Evolutionary conservation across 2,888 invertebrate species (phyloP).

Genomic region (Mythimna ferrago): DNA sequence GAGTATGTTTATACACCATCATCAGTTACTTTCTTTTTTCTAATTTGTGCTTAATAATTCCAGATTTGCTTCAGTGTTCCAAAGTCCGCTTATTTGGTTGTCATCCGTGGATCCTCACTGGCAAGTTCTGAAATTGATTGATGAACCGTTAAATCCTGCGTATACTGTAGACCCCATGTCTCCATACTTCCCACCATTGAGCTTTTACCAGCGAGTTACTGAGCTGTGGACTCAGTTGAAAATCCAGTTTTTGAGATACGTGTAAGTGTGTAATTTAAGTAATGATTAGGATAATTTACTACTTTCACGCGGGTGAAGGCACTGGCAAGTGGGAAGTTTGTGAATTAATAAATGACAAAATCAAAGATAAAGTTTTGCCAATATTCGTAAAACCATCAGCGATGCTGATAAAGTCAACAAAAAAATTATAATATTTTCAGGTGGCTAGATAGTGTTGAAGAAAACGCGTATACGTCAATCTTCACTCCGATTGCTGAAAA

Average conservation of each 20-base stretch:
- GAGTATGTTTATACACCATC: too few species aligned
- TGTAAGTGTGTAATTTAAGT: slow-evolving; percentile 56
- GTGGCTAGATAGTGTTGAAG: slow-evolving; percentile 19
- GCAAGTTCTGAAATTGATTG: slow-evolving; percentile 71
- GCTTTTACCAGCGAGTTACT: slow-evolving; percentile 70
- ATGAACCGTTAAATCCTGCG: slow-evolving; percentile 74
- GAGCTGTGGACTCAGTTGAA: slow-evolving; percentile 66
- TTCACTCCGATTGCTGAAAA: slow-evolving; percentile 66
- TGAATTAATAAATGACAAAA: not conserved
- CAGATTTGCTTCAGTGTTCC: slow-evolving; percentile 73
- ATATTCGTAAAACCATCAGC: not conserved
- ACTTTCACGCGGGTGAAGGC: too few species aligned
- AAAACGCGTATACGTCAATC: slow-evolving; percentile 51
- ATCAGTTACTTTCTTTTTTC: not conserved
- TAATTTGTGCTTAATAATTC: slow-evolving; percentile 27
- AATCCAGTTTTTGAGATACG: slow-evolving; percentile 28
- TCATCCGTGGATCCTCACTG: slow-evolving; percentile 75
- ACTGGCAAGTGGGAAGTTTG: too few species aligned
- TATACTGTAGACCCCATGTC: slow-evolving; percentile 68
- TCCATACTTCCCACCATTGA: slow-evolving; percentile 67
- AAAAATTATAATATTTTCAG: slow-evolving; percentile 9
- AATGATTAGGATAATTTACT: not conserved
- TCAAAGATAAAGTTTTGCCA: not conserved
- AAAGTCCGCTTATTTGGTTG: slow-evolving; percentile 74
- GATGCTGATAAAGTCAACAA: not conserved